Conservation (phyloP, 2,113 vertebrate species). For the Steatornis caripensis region DNA sequence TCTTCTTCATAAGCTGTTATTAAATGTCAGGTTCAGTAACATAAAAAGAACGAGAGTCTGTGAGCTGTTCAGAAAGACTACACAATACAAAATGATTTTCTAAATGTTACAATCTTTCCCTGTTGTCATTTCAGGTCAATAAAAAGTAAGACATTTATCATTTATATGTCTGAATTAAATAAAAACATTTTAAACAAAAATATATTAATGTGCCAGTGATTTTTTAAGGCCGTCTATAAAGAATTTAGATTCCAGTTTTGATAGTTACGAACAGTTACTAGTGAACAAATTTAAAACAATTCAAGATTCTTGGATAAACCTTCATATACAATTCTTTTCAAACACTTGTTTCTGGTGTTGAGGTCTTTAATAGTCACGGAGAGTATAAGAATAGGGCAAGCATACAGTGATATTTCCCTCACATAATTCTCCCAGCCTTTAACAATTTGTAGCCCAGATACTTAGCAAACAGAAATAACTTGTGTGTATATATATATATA, state of each 20-base stretch:
- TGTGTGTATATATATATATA: neutral
- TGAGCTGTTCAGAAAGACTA: neutral
- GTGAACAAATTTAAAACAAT: neutral
- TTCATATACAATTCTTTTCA: neutral
- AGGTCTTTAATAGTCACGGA: neutral
- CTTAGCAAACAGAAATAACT: neutral
- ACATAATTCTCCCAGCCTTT: neutral
- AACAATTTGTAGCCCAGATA: neutral
- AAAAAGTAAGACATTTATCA: neutral
- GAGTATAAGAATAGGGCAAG: neutral
- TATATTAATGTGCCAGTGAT: neutral
- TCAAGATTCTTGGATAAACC: neutral
- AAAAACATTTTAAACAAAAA: neutral
- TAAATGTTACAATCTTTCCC: neutral
- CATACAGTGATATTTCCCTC: neutral
- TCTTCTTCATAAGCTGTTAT: constrained; percentile 69
- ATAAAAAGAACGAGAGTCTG: neutral
- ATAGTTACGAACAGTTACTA: neutral
- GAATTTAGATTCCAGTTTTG: neutral
- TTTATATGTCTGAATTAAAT: neutral
- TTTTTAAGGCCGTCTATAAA: neutral
- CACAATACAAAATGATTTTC: neutral
- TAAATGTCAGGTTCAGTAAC: neutral
- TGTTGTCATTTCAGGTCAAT: neutral
- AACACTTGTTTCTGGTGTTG: neutral